Conservation (phyloP, 1,140 invertebrate genomes). For the Leptoteleia sp. region DNA sequence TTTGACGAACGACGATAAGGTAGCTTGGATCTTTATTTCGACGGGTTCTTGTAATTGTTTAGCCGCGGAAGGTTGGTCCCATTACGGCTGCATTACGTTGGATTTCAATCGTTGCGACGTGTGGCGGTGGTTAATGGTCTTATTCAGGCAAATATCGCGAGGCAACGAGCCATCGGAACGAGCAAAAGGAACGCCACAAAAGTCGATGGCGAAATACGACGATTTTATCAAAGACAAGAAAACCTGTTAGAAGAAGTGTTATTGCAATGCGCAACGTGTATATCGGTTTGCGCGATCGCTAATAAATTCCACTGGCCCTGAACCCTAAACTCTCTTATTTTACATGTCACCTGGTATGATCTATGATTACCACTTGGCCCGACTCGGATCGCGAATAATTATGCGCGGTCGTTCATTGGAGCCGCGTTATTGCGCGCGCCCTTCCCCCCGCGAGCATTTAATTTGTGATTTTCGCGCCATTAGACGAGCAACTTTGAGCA, state of each 20-base stretch:
- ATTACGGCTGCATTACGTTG: too few species aligned
- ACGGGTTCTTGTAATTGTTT: too few species aligned
- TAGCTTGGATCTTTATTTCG: too few species aligned
- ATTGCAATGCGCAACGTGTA: conserved; percentile 70
- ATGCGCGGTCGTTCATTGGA: conserved; percentile 39
- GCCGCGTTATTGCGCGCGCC: conserved; percentile 20
- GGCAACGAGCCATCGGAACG: too few species aligned
- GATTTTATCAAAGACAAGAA: conserved; percentile 64
- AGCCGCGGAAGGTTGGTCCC: too few species aligned
- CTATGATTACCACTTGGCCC: conserved; percentile 54
- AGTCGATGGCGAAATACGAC: too few species aligned
- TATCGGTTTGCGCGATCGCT: conserved; percentile 73
- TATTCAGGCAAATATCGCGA: too few species aligned
- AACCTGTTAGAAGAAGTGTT: conserved; percentile 76
- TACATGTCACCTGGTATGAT: conserved; percentile 56
- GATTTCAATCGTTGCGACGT: too few species aligned
- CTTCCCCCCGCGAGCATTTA: conserved; percentile 33
- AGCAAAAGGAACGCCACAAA: too few species aligned
- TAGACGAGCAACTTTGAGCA: conserved; percentile 9
- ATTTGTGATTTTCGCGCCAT: conserved; percentile 43
- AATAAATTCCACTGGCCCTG: conserved; percentile 72
- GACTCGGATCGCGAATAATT: conserved; percentile 43
- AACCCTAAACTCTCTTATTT: conserved; percentile 70
- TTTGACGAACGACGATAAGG: too few species aligned
- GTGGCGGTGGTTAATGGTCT: too few species aligned